phyloP scores from a whole-genome alignment of 2,888 invertebrate genomes.

The Cheiracanthium punctorium region DNA sequence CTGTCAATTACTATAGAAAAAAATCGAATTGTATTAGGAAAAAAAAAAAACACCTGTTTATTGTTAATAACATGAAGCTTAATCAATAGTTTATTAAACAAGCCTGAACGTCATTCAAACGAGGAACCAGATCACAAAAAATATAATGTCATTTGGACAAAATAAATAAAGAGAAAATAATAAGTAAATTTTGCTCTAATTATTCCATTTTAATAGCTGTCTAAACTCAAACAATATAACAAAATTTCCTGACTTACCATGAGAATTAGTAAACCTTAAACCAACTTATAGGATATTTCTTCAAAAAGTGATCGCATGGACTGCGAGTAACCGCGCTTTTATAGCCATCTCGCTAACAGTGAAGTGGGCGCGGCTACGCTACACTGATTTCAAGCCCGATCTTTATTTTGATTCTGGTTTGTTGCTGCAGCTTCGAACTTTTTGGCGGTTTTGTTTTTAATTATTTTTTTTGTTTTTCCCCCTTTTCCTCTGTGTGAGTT shows the following conservation, averaged over 20 bases:
- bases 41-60: too few relatives aligned
- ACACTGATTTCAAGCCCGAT: conserved; percentile 47
- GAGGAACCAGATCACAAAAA: too few relatives aligned
- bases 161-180: too few relatives aligned
- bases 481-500: conserved; percentile 20
- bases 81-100: too few relatives aligned
- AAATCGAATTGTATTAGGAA: too few relatives aligned
- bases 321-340: conserved; percentile 27
- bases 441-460: conserved; percentile 23
- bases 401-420: conserved; percentile 56
- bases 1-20: too few relatives aligned
- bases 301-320: conserved; percentile 41
- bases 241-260: conserved; percentile 44
- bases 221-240: too few relatives aligned
- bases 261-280: not conserved
- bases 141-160: too few relatives aligned
- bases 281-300: conserved; percentile 21
- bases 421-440: conserved; percentile 49
- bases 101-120: too few relatives aligned
- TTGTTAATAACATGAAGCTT: too few relatives aligned
- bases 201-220: too few relatives aligned
- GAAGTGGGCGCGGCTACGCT: conserved; percentile 63
- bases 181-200: too few relatives aligned
- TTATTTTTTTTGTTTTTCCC: not conserved
- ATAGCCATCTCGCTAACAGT: conserved; percentile 45